Percentiles rank a stretch among this genome's conserved stretches.
Evolutionary conservation across 2,797 vertebrate species (phyloP).

Genomic region (Octomys mimax): DNA sequence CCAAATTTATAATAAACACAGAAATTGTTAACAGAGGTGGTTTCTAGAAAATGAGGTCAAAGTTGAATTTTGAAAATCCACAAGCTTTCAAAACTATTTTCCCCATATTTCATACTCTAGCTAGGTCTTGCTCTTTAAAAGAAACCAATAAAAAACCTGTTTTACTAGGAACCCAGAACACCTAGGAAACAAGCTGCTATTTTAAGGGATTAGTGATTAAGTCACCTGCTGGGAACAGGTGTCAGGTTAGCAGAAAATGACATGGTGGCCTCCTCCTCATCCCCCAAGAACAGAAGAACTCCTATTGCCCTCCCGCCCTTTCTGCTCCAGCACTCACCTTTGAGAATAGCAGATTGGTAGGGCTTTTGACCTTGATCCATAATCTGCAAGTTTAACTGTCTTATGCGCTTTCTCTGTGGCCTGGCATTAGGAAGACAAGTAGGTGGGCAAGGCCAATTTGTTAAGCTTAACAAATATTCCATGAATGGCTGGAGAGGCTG

Average conservation of each 20-base stretch:
- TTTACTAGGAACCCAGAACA: conserved; percentile 58
- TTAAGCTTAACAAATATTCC: conserved; percentile 43
- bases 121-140: conserved; percentile 59
- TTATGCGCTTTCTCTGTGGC: conserved; percentile 16
- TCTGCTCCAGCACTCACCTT: not conserved
- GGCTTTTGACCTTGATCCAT: conserved; percentile 54
- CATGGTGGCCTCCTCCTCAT: not conserved
- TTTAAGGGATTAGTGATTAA: conserved; percentile 71
- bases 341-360: not conserved
- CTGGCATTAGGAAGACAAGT: not conserved
- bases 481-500: not conserved
- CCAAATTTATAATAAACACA: conserved; percentile 40
- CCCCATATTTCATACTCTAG: conserved; percentile 11
- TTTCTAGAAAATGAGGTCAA: conserved; percentile 52
- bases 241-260: conserved; percentile 61
- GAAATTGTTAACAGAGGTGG: not conserved
- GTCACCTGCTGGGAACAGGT: conserved; percentile 74
- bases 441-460: not conserved
- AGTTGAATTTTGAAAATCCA: conserved; percentile 15
- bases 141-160: conserved; percentile 48
- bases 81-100: conserved; percentile 69
- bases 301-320: conserved; percentile 19
- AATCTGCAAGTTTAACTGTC: not conserved
- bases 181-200: conserved; percentile 60
- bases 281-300: conserved; percentile 10